phyloP scores from a whole-genome alignment of 2,888 invertebrate species.

The Gastracanthus pulcherrimus region DNA sequence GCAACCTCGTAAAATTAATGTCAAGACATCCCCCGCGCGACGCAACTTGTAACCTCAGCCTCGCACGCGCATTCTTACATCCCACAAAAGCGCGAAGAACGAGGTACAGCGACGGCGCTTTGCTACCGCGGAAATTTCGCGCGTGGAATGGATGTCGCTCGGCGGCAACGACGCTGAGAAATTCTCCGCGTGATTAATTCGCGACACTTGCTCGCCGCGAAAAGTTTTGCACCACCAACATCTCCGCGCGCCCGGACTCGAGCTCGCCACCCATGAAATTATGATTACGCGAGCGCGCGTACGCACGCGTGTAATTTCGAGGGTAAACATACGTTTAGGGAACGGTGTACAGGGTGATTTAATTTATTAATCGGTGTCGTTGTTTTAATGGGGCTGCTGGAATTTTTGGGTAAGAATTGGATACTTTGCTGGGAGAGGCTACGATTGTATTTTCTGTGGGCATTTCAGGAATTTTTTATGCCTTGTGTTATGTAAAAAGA shows the following conservation, averaged over 20 bases:
- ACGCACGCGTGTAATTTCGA: constrained; percentile 4
- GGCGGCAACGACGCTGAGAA: constrained; percentile 7
- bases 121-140: constrained; percentile 27
- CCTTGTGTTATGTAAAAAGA: no score
- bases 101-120: no score
- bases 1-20: constrained; percentile 17
- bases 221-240: constrained; percentile 35
- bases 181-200: constrained; percentile 50
- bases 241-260: background rate
- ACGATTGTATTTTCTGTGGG: background rate
- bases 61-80: no score
- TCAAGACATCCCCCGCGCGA: background rate
- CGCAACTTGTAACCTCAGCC: background rate
- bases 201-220: constrained; percentile 33
- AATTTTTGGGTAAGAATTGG: background rate
- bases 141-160: constrained; percentile 22
- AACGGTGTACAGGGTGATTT: background rate
- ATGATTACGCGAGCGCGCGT: constrained; percentile 15
- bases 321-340: background rate
- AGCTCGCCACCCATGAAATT: constrained; percentile 17
- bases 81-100: constrained; percentile 5
- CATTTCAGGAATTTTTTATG: no score
- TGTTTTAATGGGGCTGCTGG: background rate
- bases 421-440: background rate
- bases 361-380: constrained; percentile 29